Evolutionary conservation across 2,797 vertebrate genomes (phyloP).

Genomic region (Lacerta bilineata): DNA sequence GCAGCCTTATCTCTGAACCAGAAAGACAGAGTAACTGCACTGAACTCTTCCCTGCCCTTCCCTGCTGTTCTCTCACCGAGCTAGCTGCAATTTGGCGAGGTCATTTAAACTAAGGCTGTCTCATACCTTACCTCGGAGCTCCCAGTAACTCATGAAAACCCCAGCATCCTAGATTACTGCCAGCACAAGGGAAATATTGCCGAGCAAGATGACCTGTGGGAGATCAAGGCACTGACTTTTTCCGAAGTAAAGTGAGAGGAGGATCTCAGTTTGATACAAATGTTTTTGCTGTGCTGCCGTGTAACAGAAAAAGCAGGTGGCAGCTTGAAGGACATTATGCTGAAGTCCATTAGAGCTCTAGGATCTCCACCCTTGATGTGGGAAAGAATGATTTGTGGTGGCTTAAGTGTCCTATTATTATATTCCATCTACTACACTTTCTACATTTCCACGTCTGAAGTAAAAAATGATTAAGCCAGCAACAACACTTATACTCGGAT

Average conservation of each 20-base stretch:
- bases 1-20: neutral
- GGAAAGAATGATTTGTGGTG: neutral
- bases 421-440: neutral
- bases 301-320: neutral
- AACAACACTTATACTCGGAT: conserved; percentile 51
- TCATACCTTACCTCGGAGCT: neutral
- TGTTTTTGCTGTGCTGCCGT: neutral
- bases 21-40: neutral
- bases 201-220: neutral
- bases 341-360: neutral
- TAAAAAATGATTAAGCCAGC: neutral
- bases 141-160: neutral
- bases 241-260: neutral
- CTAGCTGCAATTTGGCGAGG: neutral
- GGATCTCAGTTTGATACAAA: neutral
- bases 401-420: neutral
- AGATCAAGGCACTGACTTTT: neutral
- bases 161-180: neutral
- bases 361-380: too few relatives aligned
- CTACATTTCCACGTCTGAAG: neutral
- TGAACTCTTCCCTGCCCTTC: too few relatives aligned
- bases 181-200: neutral
- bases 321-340: neutral
- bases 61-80: neutral
- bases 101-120: neutral